Evolutionary conservation across 1,140 invertebrate genomes (phyloP).

Genomic region (Sminthurinus signatus): DNA sequence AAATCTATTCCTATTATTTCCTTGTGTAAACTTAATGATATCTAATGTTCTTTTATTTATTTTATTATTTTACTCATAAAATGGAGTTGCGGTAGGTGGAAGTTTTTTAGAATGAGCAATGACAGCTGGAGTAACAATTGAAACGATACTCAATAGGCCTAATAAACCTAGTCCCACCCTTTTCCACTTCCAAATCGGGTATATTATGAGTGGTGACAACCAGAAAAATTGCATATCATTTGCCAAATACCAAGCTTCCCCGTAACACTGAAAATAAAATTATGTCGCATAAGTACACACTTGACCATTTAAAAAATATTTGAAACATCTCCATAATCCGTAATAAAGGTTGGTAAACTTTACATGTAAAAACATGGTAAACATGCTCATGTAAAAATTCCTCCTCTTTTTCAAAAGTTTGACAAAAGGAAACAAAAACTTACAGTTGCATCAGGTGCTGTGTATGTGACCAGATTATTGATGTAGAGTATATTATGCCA

Average conservation of each 20-base stretch:
- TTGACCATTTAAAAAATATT: no score
- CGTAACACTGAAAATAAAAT: constrained; percentile 55
- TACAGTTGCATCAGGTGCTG: constrained; percentile 56
- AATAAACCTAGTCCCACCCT: constrained; percentile 25
- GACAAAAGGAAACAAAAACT: constrained; percentile 39
- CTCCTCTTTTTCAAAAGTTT: no score
- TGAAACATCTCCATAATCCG: no score
- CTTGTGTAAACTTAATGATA: no score
- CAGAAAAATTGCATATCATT: constrained; percentile 74
- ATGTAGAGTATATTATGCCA: constrained; percentile 80
- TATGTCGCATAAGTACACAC: no score
- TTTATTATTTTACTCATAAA: not conserved
- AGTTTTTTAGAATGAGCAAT: constrained; percentile 2
- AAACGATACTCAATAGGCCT: constrained; percentile 18
- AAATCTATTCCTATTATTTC: not conserved
- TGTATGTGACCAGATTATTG: constrained; percentile 59
- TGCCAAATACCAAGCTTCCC: constrained; percentile 75
- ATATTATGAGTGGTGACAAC: constrained; percentile 50
- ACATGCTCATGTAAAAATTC: no score
- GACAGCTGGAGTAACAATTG: constrained; percentile 20
- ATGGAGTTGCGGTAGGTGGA: not conserved
- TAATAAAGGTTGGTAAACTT: no score
- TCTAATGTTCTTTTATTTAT: not conserved
- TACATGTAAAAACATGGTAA: no score
- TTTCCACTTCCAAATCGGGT: constrained; percentile 42